A percentile compares a stretch with the other conserved stretches of the same genome.
Conservation (phyloP, 2,888 invertebrate genomes). For the Sinotaia quadrata region DNA sequence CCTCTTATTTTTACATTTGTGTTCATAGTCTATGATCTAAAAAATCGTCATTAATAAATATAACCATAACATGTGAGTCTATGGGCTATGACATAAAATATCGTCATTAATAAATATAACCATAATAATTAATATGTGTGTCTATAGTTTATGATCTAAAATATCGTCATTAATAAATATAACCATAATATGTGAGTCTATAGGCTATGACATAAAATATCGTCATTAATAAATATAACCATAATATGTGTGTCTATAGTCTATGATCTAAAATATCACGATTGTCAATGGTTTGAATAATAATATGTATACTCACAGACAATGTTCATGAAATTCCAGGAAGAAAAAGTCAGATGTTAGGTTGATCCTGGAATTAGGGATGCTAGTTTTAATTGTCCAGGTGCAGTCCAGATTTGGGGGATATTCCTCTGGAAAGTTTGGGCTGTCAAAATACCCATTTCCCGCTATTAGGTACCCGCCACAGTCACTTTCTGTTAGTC, state of each 20-base stretch:
- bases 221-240: too few species aligned
- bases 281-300: not conserved
- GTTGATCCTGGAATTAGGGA: conserved; percentile 29
- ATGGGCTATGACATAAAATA: too few species aligned
- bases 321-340: conserved; percentile 38
- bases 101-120: too few species aligned
- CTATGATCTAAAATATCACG: not conserved
- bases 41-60: too few species aligned
- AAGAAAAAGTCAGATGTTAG: conserved; percentile 38
- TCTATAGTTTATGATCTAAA: too few species aligned
- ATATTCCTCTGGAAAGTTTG: conserved; percentile 39
- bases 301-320: conserved; percentile 38
- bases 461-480: conserved; percentile 34
- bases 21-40: too few species aligned
- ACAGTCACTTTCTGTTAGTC: conserved; percentile 19
- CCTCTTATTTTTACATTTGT: too few species aligned
- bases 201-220: not conserved
- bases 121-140: too few species aligned
- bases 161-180: too few species aligned
- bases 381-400: conserved; percentile 38
- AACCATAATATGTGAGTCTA: too few species aligned
- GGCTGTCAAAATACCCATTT: conserved; percentile 34
- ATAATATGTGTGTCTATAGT: not conserved
- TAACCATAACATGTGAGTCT: too few species aligned
- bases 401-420: conserved; percentile 38